A percentile compares a stretch with the other conserved stretches of the same genome.
Conservation (phyloP, 1,140 invertebrate genomes). For the Phocides pigmalion region DNA sequence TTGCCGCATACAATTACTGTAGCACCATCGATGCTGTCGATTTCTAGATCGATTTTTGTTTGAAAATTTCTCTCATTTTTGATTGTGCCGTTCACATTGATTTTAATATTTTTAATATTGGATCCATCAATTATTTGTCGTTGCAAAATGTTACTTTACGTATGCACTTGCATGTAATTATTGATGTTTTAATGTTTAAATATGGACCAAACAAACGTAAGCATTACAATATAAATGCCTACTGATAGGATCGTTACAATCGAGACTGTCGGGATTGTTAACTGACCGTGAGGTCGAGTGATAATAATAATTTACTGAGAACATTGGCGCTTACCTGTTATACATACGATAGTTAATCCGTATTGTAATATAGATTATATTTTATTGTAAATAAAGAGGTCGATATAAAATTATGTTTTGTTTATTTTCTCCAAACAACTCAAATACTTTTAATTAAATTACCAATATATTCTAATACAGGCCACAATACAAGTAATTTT, state of each 20-base stretch:
- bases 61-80: no score
- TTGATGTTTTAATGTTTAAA: background rate
- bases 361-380: conserved; percentile 56
- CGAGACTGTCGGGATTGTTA: conserved; percentile 13
- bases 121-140: no score
- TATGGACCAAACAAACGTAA: conserved; percentile 8
- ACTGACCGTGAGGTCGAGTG: conserved; percentile 37
- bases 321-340: conserved; percentile 19
- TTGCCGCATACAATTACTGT: no score
- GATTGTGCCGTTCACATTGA: no score
- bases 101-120: no score
- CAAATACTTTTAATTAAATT: no score
- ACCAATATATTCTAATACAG: no score
- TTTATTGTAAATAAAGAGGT: conserved; percentile 70
- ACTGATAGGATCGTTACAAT: background rate
- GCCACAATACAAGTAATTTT: no score
- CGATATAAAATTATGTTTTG: conserved; percentile 11
- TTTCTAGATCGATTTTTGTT: no score
- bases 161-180: no score
- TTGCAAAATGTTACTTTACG: no score
- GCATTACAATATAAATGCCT: background rate
- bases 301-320: conserved; percentile 36
- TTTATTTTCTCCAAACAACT: background rate
- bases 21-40: no score
- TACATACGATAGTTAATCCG: conserved; percentile 26